Evolutionary conservation across 2,113 vertebrate genomes (phyloP), one percentile per base, ranked within the genome.

Genomic region (Pseudorasbora parva): DNA sequence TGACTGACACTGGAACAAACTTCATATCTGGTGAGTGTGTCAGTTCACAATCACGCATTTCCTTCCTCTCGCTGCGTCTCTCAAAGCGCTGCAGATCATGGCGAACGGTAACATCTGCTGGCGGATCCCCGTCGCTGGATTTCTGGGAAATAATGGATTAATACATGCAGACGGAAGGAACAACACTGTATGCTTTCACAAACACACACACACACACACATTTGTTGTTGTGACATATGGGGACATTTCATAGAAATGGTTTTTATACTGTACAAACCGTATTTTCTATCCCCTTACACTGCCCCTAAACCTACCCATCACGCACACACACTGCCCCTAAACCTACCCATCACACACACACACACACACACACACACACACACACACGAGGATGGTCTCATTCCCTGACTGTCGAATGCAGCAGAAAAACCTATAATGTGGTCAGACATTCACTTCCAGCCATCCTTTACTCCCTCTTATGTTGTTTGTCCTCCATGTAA

Each of bases 11-110:
- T 87, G 84, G 91, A 90, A 87, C 76, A 88, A 78, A 88, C 90
- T 91, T 95, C 90, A 93, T 92, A 92, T 90, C 88, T 88, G 92
- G 94, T 94, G 91, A 92, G 93, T 90, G 14, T 30, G 37, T 77
- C 45, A 21, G 43, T 56, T 60, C 37, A 41, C 43, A 37, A 27
- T 23, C n/a, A 66, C 19, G 12, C 25, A 64, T 49, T 47, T 73
- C 66, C 73, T 74, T n/a, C 47, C 59, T 27, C 83, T 62, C 72
- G 14, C 11, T 72, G 19, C 82, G 25, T 37, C 51, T 37, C 49
- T 81, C 62, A 41, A 27, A 9, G 25, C 12, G 2, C 47, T 56
- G 5, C 19, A n/a, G 11, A 25, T 74, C 17, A 19, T 14, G 8
- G 57, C 15, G 71, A 86, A 85, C 62, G 8, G 21, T 56, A 81